Evolutionary conservation across 2,797 vertebrate genomes (phyloP).

Genomic region (Falco concolor): DNA sequence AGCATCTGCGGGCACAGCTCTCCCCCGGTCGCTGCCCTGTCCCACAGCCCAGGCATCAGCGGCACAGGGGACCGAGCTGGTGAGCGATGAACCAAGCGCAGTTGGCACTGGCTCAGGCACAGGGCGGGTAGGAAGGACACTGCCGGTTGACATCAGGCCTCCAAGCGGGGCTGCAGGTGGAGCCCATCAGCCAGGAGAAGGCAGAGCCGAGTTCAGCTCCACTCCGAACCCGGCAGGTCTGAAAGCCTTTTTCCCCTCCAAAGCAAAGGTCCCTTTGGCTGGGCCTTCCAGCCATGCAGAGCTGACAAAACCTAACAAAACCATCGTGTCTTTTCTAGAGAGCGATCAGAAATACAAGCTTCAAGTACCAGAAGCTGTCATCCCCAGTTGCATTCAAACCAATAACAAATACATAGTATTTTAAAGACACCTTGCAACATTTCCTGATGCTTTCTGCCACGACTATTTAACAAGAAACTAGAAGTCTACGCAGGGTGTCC

Average conservation of each 20-base stretch:
- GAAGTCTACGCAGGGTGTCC: neutral
- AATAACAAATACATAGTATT: neutral
- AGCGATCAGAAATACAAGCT: neutral
- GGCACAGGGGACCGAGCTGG: neutral
- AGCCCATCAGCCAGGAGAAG: neutral
- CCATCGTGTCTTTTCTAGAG: neutral
- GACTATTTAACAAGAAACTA: neutral
- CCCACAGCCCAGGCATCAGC: too few species aligned
- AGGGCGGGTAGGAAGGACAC: rapidly evolving
- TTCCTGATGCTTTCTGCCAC: neutral
- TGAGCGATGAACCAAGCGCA: neutral
- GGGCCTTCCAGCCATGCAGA: neutral
- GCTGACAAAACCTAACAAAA: neutral
- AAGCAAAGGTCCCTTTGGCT: neutral
- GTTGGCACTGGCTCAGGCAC: rapidly evolving
- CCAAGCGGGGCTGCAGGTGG: neutral
- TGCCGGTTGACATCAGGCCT: neutral
- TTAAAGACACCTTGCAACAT: neutral
- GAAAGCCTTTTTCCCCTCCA: neutral
- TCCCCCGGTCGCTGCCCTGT: too few species aligned
- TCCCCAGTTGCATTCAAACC: neutral
- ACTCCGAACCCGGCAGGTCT: rapidly evolving
- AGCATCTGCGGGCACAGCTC: neutral
- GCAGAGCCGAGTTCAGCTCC: neutral
- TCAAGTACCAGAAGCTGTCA: neutral